Base-by-base conservation (phyloP, 2,113 vertebrate genomes). In the Forbesichthys papilliferus region DNA sequence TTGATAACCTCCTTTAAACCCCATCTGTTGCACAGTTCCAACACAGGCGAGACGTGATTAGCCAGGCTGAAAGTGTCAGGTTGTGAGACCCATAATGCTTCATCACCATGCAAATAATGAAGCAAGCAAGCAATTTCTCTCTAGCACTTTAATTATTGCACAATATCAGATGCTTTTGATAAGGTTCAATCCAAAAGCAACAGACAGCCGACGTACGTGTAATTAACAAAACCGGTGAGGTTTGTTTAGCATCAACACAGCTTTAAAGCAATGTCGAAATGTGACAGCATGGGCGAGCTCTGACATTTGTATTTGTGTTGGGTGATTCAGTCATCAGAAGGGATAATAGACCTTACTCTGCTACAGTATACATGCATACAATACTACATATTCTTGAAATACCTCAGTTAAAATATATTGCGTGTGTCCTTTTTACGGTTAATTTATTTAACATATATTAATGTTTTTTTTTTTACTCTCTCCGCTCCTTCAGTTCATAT, bases 21-120 rank as follows among this genome's bases (percentile, higher is more conserved):
- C 82, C 82, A 88, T 86, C 83, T 87, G 84, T 82, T 88, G 73
- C 74, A 2, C 64, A 73, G 79, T 66, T 66, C 70, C 69, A 65
- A 74, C 69, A 62, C 70, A 79, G 57, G 74, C 74, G 80, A 75
- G 67, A 73, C 27, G 0, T 67, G 64, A 81, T 86, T 76, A 87
- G 68, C 20, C 53, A 84, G 71, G 80, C 80, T 75, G 61, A 78
- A 77, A 71, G 55, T 64, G 68, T 78, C 61, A 33, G 56, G 60
- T 80, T 72, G 58, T 27, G 73, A 68, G 71, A 77, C 58, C 73
- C 61, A 57, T 51, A 18, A 57, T 54, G 51, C 62, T 65, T 16
- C 16, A 57, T 48, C 49, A n/a, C 66, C 33, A 12, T 64, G 61
- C 52, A 60, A 77, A 75, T 63, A 56, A 10, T 49, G 60, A 66